Evolutionary conservation across 2,113 vertebrate genomes (phyloP), one percentile per base, ranked within the genome.

Genomic region (Progne subis): DNA sequence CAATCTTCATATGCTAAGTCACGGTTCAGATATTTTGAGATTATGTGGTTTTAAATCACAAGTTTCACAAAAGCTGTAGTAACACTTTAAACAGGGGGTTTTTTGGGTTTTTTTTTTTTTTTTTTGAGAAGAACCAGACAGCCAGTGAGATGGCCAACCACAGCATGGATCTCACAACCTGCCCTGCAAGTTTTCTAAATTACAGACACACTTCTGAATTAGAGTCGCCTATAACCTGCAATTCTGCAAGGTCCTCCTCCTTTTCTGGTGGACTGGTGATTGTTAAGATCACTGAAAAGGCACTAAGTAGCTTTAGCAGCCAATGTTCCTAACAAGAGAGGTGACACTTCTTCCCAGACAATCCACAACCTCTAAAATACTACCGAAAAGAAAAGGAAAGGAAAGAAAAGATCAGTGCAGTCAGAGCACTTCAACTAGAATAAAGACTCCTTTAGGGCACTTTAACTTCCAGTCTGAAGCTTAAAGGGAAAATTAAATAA

Each of bases 111-210:
- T 63, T 18, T 79, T 82, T 25, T 50, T 14, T 55, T 74, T 25
- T 83, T 83, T 91, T 25, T 55, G 9, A 85, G 65, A 80, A 91
- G 60, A 75, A 71, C 13, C 31, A 57, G n/a, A 25, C 69, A 77
- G 49, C 24, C 53, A 53, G 46, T 15, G 79, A 69, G 37, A 82
- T 69, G 59, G 79, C 46, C 75, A 89, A 57, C 18, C 63, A 80
- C 47, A 37, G 34, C 53, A 86, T 5, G 26, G 59, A 86, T 77
- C 68, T 63, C 84, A 74, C 75, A 95, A 93, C 92, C 64, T 64
- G 80, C 69, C 85, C 79, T 78, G 46, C 82, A 84, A 78, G 76
- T 75, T 92, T 90, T 71, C 89, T 83, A 90, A 95, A 83, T 86
- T 88, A 92, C 64, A 90, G 59, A 80, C 55, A 90, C 37, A 72